Conservation (phyloP, 2,113 vertebrate genomes). For the Malurus alboscapulatus region DNA sequence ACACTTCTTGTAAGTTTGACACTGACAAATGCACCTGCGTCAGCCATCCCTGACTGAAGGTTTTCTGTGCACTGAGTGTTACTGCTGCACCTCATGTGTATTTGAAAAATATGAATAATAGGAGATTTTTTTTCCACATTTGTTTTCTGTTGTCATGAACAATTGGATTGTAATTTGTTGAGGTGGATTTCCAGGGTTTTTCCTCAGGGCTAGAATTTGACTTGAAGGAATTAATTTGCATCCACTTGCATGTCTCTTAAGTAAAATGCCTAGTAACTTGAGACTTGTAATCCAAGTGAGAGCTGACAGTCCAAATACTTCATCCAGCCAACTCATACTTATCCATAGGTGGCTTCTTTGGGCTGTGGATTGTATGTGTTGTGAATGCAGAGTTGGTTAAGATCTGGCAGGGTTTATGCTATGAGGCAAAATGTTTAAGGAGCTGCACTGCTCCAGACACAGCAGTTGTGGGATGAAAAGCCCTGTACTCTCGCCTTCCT, state of each 20-base stretch:
- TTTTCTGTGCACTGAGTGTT: neutral
- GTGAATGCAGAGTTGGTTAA: neutral
- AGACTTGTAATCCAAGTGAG: rapidly evolving
- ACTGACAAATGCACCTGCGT: neutral
- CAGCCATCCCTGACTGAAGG: neutral
- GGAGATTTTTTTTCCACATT: neutral
- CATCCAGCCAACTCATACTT: neutral
- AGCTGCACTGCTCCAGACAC: neutral
- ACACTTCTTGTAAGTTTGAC: neutral
- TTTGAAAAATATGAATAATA: neutral
- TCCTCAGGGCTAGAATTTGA: neutral
- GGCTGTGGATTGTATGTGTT: neutral
- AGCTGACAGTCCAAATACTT: neutral
- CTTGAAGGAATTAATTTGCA: neutral
- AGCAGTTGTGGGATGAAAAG: neutral
- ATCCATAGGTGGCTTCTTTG: neutral
- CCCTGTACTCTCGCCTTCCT: neutral
- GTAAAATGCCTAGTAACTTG: neutral
- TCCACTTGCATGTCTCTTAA: neutral
- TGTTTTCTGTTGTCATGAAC: neutral
- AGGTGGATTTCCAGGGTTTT: neutral
- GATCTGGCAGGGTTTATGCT: neutral
- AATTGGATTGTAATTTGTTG: neutral
- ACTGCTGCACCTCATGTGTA: neutral
- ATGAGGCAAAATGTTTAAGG: neutral